phyloP scores from a whole-genome alignment of 2,113 vertebrate genomes.

The Psettodes erumei region DNA sequence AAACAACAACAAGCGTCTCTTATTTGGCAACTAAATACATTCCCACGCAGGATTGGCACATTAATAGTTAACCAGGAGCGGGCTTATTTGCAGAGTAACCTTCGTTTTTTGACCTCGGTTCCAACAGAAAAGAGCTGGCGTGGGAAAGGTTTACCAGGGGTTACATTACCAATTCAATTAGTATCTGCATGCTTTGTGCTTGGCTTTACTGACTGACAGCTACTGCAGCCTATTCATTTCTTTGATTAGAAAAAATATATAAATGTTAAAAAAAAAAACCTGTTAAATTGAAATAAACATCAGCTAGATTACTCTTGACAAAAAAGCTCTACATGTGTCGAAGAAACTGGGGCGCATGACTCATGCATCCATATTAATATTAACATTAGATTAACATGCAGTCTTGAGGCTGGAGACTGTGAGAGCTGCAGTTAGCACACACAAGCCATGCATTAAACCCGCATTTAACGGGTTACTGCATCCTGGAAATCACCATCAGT shows the following conservation, averaged over 20 bases:
- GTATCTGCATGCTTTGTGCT: slow-evolving; percentile 22
- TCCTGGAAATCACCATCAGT: background rate
- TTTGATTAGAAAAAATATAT: too few species aligned
- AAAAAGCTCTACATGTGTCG: background rate
- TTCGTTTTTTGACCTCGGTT: slow-evolving; percentile 46
- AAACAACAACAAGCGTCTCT: background rate
- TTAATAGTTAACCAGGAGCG: slow-evolving; percentile 38
- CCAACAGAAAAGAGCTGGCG: slow-evolving; percentile 30
- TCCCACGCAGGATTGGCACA: background rate
- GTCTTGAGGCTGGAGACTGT: background rate
- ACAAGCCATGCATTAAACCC: background rate
- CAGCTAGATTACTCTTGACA: too few species aligned
- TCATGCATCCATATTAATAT: slow-evolving; percentile 9
- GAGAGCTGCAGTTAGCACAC: background rate
- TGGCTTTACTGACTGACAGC: slow-evolving; percentile 1
- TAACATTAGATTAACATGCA: slow-evolving; percentile 1
- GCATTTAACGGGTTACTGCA: slow-evolving; percentile 7
- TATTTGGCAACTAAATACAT: background rate
- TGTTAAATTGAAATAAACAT: too few species aligned
- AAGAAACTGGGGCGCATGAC: slow-evolving; percentile 9
- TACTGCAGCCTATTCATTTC: background rate
- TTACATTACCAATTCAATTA: slow-evolving; percentile 70
- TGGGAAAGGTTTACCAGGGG: slow-evolving; percentile 64
- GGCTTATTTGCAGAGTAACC: slow-evolving; percentile 39
- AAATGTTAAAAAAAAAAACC: background rate